Evolutionary conservation across 1,140 invertebrate species (phyloP).

Genomic region (Acromyrmex heyeri): DNA sequence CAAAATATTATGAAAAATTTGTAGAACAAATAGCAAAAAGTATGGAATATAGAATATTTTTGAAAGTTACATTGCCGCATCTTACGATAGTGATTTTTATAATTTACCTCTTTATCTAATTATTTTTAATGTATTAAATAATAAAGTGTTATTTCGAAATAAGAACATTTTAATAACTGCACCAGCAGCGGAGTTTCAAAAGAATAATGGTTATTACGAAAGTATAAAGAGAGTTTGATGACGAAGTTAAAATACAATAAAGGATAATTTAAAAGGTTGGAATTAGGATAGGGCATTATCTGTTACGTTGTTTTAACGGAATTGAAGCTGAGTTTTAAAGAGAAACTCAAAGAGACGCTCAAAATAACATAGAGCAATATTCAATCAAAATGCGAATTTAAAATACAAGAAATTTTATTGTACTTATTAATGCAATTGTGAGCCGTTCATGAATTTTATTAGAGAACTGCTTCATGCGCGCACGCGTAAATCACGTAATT

Average conservation of each 20-base stretch:
- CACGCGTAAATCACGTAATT: neutral
- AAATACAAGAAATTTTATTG: neutral
- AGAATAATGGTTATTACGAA: neutral
- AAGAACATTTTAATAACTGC: constrained; percentile 18
- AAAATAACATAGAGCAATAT: neutral
- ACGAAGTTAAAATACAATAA: constrained; percentile 33
- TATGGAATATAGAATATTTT: neutral
- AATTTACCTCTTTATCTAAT: neutral
- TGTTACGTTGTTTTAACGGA: constrained; percentile 19
- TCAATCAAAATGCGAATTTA: neutral
- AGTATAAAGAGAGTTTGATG: constrained; percentile 18
- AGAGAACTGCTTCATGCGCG: neutral
- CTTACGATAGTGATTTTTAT: neutral
- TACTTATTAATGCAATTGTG: neutral
- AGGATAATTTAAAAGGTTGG: constrained; percentile 9
- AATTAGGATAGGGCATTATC: neutral
- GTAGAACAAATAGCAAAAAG: neutral
- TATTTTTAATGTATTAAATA: constrained; percentile 14
- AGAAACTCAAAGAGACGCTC: neutral
- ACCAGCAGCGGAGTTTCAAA: neutral
- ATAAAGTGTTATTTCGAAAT: neutral
- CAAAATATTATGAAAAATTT: neutral
- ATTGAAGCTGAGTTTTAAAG: neutral
- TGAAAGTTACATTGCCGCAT: neutral
- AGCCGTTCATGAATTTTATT: neutral